Base-by-base conservation (phyloP, 2,113 vertebrate species). In the Chinchilla lanigera region DNA sequence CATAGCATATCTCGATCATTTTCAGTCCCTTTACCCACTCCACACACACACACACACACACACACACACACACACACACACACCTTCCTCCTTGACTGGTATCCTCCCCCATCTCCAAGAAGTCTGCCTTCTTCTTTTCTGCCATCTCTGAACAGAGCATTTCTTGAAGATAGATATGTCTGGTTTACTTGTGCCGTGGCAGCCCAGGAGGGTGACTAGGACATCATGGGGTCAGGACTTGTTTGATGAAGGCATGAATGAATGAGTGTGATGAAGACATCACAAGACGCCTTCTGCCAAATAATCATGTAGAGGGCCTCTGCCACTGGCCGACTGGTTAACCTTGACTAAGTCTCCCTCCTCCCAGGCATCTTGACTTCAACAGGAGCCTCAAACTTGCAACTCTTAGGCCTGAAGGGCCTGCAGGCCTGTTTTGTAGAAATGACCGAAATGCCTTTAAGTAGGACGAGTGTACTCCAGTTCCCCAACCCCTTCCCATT, bases 401-500 rank as follows among this genome's bases (percentile, higher is more conserved):
- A 95, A n/a, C 33, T 93, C 44, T 89, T 90, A 47, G 47, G 60
- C n/a, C 47, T 2, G 13, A 69, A 44, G 56, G 47, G 19, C 44
- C 77, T 92, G 65, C 35, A 86, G 71, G 69, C 60, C 33, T 26
- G 54, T 93, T 95, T 92, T 90, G 28, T 52, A 93, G 54, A 93
- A 92, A 90, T 88, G 38, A 92, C 71, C 58, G 56, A 84, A 95
- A 77, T 92, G 65, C 28, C 52, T 95, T 92, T 83, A 44, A 63
- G 86, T 91, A 78, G 69, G n/a, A 54, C 47, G 26, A 38, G 24
- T 35, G 38, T 58, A 11, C 44, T 86, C 10, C 81, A 60, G 73
- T 71, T 86, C 56, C 17, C 30, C 33, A 24, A 22, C 24, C 60
- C 24, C 80, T 41, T 58, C 17, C 56, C 6, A 35, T 78, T 65